Conservation (phyloP, 2,113 vertebrate species). For the Myodes glareolus region DNA sequence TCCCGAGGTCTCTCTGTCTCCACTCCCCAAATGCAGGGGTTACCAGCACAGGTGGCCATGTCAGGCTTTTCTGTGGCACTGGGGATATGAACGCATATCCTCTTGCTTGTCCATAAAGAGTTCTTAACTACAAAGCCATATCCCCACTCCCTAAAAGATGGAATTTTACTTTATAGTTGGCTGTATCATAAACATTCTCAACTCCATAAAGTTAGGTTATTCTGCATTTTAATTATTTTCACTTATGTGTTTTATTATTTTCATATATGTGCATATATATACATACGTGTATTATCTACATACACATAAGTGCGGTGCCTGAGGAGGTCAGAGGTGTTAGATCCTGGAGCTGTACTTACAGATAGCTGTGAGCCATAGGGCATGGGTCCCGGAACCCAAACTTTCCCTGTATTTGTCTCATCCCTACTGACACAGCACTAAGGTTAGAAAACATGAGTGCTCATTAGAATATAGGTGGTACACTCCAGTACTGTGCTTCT, state of each 20-base stretch:
- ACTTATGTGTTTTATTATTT: background rate
- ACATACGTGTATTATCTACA: background rate
- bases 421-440: background rate
- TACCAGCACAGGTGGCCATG: background rate
- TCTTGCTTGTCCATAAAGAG: background rate
- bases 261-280: background rate
- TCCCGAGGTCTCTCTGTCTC: no score
- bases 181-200: background rate
- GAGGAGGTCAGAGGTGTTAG: background rate
- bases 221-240: slow-evolving; percentile 2
- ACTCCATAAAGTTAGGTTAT: background rate
- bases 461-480: no score
- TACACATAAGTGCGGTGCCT: background rate
- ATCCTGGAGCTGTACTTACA: no score
- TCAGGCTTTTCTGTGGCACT: background rate
- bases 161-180: background rate
- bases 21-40: background rate
- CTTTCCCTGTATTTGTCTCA: background rate
- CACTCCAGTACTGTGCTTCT: background rate
- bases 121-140: background rate
- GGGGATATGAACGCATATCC: background rate
- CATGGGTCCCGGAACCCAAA: background rate
- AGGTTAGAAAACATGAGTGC: background rate
- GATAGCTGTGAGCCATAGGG: background rate
- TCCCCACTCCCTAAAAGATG: background rate